Evolutionary conservation across 1,140 invertebrate species (phyloP).

Genomic region (Ridgeia piscesae): DNA sequence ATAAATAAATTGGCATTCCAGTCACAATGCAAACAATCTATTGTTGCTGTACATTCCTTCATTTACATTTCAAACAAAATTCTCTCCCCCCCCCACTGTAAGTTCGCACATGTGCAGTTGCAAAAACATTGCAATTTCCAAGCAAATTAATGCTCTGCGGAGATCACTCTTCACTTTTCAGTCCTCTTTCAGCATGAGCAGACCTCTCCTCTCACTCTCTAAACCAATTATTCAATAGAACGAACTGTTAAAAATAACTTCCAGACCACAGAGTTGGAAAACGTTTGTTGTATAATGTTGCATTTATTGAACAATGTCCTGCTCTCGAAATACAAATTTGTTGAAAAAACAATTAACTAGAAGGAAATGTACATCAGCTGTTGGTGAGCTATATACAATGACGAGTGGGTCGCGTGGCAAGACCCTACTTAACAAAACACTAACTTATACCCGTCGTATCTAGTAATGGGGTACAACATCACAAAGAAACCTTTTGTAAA

Average conservation of each 20-base stretch:
- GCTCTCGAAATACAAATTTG: not conserved
- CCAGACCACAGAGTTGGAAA: not conserved
- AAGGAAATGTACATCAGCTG: not conserved
- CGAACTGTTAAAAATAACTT: not conserved
- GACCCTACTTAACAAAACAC: not conserved
- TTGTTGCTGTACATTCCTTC: too few relatives aligned
- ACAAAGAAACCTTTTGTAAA: not conserved
- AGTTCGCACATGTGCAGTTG: too few relatives aligned
- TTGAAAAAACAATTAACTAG: conserved; percentile 6
- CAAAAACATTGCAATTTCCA: too few relatives aligned
- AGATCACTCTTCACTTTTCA: too few relatives aligned
- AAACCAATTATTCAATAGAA: not conserved
- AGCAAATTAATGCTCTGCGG: too few relatives aligned
- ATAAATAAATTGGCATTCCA: too few relatives aligned
- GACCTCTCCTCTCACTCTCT: not conserved
- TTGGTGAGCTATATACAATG: not conserved
- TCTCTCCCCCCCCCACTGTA: too few relatives aligned
- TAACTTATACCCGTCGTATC: not conserved
- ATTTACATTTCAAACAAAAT: too few relatives aligned
- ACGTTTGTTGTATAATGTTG: not conserved
- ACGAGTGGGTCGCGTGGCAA: not conserved
- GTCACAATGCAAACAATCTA: too few relatives aligned
- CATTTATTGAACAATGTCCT: not conserved
- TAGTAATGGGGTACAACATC: not conserved
- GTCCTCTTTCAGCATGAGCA: not conserved